Evolutionary conservation across 1,140 invertebrate species (phyloP).

Genomic region (Paralvinella palmiformis): DNA sequence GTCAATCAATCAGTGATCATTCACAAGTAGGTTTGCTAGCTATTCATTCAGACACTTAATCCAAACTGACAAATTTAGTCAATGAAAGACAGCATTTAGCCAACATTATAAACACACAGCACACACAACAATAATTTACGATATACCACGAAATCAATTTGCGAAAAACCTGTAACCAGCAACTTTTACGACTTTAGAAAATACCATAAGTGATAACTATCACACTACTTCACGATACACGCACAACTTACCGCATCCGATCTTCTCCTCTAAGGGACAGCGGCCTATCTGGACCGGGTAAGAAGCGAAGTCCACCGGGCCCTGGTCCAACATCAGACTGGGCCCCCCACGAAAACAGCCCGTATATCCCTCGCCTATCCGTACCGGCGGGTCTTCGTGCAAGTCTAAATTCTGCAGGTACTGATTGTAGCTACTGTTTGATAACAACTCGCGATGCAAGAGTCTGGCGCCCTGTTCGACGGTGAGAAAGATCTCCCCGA

Average conservation of each 20-base stretch:
- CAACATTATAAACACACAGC: too few species aligned
- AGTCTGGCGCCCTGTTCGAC: constrained; percentile 15
- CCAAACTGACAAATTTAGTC: too few species aligned
- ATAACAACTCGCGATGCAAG: constrained; percentile 53
- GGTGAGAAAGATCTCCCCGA: constrained; percentile 20
- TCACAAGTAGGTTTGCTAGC: too few species aligned
- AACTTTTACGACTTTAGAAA: background rate
- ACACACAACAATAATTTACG: background rate
- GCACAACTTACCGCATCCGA: constrained; percentile 58
- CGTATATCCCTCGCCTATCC: constrained; percentile 66
- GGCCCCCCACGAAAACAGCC: constrained; percentile 80
- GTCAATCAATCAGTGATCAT: too few species aligned
- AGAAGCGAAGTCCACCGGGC: constrained; percentile 57
- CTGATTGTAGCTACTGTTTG: constrained; percentile 66
- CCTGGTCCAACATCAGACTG: constrained; percentile 65
- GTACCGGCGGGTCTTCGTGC: constrained; percentile 57
- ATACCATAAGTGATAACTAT: background rate
- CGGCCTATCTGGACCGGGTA: constrained; percentile 66
- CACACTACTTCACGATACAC: background rate
- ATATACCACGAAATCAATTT: background rate
- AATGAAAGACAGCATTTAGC: too few species aligned
- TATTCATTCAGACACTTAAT: too few species aligned
- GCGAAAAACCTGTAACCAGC: background rate
- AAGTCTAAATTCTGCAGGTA: constrained; percentile 56
- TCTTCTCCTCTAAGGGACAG: constrained; percentile 61